A percentile compares a stretch with the other conserved stretches of the same genome.
Evolutionary conservation across 2,888 invertebrate species (phyloP).

Genomic region (Hyposoter didymator): DNA sequence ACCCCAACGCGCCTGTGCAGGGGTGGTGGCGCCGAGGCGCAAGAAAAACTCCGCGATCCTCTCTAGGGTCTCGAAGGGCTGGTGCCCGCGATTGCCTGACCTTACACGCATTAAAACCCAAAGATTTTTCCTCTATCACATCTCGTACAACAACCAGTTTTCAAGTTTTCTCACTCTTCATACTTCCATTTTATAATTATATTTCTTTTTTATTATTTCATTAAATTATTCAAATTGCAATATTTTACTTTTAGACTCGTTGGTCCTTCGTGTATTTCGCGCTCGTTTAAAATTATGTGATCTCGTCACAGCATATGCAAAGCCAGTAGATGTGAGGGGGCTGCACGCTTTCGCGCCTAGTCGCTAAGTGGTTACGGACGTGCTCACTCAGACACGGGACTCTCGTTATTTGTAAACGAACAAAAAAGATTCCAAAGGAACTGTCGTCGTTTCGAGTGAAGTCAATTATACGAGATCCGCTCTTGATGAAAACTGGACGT

Average conservation of each 20-base stretch:
- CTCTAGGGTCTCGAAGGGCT: conserved; percentile 75
- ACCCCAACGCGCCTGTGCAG: conserved; percentile 80
- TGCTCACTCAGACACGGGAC: conserved; percentile 38
- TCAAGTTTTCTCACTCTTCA: neutral
- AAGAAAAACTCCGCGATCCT: conserved; percentile 78
- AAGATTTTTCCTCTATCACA: conserved; percentile 40
- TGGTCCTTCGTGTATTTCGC: neutral
- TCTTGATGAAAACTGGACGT: neutral
- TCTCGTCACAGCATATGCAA: conserved; percentile 9
- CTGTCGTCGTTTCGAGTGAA: conserved; percentile 14
- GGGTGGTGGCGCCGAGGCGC: conserved; percentile 78
- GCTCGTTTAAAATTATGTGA: conserved; percentile 21
- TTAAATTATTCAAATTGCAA: neutral
- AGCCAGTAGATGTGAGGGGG: neutral
- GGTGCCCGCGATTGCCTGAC: conserved; percentile 73
- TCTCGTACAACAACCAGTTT: conserved; percentile 5
- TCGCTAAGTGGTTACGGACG: conserved; percentile 40
- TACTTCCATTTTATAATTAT: neutral
- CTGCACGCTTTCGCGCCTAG: conserved; percentile 40
- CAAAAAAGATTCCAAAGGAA: neutral
- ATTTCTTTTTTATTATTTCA: neutral
- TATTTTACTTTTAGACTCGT: neutral
- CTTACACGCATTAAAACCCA: conserved; percentile 61
- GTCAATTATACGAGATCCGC: neutral
- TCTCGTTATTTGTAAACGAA: neutral